Percentiles rank a stretch among this genome's conserved stretches.
Evolutionary conservation across 2,888 invertebrate species (phyloP).

Genomic region (Lathronympha strigana): DNA sequence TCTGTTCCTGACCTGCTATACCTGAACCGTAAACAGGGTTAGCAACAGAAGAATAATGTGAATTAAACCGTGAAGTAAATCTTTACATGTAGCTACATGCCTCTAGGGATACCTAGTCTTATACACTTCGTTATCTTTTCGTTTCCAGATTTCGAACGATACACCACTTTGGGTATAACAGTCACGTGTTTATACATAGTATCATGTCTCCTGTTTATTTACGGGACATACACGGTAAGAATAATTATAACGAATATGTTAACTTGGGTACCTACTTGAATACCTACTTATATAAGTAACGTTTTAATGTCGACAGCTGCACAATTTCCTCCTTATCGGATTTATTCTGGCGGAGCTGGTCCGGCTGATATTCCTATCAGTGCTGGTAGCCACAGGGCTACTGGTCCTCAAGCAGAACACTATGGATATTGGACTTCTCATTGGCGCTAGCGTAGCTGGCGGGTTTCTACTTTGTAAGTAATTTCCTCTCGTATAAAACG

Average conservation of each 20-base stretch:
- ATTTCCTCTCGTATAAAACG: background rate
- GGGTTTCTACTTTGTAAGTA: slow-evolving; percentile 73
- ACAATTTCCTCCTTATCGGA: slow-evolving; percentile 65
- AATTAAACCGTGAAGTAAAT: too few species aligned
- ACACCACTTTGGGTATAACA: slow-evolving; percentile 57
- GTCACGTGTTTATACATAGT: slow-evolving; percentile 62
- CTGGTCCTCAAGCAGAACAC: slow-evolving; percentile 74
- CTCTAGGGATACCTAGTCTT: too few species aligned
- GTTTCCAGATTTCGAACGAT: slow-evolving; percentile 70
- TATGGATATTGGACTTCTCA: slow-evolving; percentile 77
- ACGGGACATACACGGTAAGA: slow-evolving; percentile 73
- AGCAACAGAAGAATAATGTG: too few species aligned
- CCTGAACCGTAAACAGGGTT: too few species aligned
- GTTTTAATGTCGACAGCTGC: slow-evolving; percentile 57
- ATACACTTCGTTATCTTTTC: too few species aligned
- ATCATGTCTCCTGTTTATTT: slow-evolving; percentile 63
- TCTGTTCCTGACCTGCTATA: too few species aligned
- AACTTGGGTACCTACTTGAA: too few species aligned
- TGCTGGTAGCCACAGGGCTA: slow-evolving; percentile 60
- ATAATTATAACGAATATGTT: background rate
- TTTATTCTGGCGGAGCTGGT: slow-evolving; percentile 67
- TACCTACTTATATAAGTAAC: background rate
- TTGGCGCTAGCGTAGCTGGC: slow-evolving; percentile 72
- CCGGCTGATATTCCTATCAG: slow-evolving; percentile 60
- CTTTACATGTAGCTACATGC: too few species aligned